Evolutionary conservation across 2,797 vertebrate species (phyloP), one percentile per base, ranked within the genome.

Genomic region (Rhynchonycteris naso): DNA sequence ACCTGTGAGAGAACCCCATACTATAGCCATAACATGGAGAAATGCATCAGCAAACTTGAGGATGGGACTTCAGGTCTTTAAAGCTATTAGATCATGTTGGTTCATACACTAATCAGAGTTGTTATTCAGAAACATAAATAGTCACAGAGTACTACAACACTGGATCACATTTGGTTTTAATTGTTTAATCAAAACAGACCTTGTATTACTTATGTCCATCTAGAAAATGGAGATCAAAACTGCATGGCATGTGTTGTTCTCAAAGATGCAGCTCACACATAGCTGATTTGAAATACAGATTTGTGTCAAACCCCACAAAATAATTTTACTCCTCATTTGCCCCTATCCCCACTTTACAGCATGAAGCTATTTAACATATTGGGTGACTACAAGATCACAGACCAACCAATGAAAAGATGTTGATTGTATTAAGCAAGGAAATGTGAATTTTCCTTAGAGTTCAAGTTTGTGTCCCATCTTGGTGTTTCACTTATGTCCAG

Each of bases 171-270:
- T 97, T 97, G 97, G 94, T 97, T 96, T 92, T 95, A 94, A 97
- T 97, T 90, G 84, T 91, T 68, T 96, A 97, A 96, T 94, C 92
- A 95, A 96, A 97, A 94, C 79, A 94, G 76, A 95, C 94, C 88
- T 96, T 97, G 93, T 95, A 91, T 88, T 97, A 90, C 94, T 97
- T 95, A 96, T 86, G 92, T 93, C 93, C 38, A 68, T 76, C 78
- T 95, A 96, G 97, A 97, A 97, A 97, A 94, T 61, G 85, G 95
- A 97, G 96, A 97, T 96, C 96, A 97, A 97, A 94, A 97, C 90
- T 88, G 87, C 28, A 90, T 19, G 81, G 88, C 94, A 96, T 0
- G 7, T 96, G 97, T 92, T 94, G 79, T 84, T 89, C 90, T 93
- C 71, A 96, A 97, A 97, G 85, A 95, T 76, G 81, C 63, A 92